A percentile compares a stretch with the other conserved stretches of the same genome.
Conservation (phyloP, 2,113 vertebrate species). For the Brevimyrus niger region DNA sequence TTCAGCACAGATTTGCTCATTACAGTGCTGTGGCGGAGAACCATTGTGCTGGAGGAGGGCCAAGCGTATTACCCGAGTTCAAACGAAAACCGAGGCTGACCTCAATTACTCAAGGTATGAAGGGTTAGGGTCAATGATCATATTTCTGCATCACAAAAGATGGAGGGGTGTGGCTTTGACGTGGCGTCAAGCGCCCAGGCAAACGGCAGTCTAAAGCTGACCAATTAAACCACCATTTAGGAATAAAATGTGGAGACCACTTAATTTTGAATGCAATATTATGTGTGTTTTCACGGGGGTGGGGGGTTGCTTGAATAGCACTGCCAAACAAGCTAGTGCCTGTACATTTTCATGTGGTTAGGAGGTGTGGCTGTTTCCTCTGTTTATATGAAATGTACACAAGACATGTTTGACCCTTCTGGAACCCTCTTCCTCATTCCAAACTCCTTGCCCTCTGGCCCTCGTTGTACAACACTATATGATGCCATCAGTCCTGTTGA, state of each 20-base stretch:
- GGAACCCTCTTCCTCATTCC: conserved; percentile 22
- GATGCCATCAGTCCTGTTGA: conserved; percentile 62
- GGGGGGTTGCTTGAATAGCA: background rate
- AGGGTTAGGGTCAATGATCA: background rate
- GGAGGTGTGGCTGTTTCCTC: background rate
- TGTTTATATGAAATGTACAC: background rate
- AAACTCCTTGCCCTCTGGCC: conserved; percentile 39
- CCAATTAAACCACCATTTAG: background rate
- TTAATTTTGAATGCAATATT: background rate
- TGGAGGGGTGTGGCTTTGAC: background rate
- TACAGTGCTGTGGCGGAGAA: background rate
- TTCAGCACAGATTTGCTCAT: background rate
- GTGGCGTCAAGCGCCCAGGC: background rate
- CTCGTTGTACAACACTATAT: conserved; percentile 53
- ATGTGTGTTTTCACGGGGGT: background rate
- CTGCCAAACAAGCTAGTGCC: background rate
- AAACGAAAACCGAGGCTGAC: background rate
- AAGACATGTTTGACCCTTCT: background rate
- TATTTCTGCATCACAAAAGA: background rate
- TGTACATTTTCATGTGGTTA: background rate
- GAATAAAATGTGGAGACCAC: background rate
- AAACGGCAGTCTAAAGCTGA: background rate
- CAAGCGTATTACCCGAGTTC: background rate
- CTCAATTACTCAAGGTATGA: background rate
- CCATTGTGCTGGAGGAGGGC: background rate